Base-by-base conservation (phyloP, 2,797 vertebrate genomes). In the Morus bassanus region DNA sequence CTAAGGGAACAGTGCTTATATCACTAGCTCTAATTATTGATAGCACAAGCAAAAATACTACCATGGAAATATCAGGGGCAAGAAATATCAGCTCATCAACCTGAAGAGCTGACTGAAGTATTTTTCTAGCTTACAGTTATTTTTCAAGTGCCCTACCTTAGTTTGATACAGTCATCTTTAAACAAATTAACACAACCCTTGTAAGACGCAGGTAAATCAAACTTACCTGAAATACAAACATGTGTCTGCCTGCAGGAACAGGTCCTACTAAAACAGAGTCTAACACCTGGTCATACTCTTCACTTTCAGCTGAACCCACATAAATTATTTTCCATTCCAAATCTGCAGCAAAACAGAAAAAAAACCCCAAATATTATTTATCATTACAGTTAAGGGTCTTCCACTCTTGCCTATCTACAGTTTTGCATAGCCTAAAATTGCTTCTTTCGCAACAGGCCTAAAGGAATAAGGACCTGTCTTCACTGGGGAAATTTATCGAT, bases 141-240 rank as follows among this genome's bases (percentile, higher is more conserved):
- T 94, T 92, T 82, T 88, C 46, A 89, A 72, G 50, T 39, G 18
- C 28, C 39, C 86, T 39, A 39, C 37, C 25, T 91, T 53, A 56
- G 12, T 41, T 41, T 51, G 48, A 61, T 35, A 56, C 17, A 33
- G 11, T 78, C 61, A 80, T 24, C 16, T 65, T 74, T 24, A 74
- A 85, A 68, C 8, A 50, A 63, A 72, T 72, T 33, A 91, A 64
- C 17, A 65, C 8, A 80, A 64, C 19, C 19, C 27, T 48, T 87
- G 74, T 51, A 95, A 94, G 78, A 91, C 54, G 75, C 1, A 15
- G 30, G 88, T 60, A 95, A 88, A 96, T 94, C 45, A 94, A 28
- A 87, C 98, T 98, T 97, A 98, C 98, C 98, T 98, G 98, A 97
- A 98, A 98, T 94, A 98, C 98, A 97, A 98, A 98, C 98, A 98